Percentiles rank a stretch among this genome's conserved stretches.
These are phyloP conservation scores for Dolichomitus sp. DNA, from an alignment of 2,888 invertebrate species.

Conservation along the genomic window DNA sequence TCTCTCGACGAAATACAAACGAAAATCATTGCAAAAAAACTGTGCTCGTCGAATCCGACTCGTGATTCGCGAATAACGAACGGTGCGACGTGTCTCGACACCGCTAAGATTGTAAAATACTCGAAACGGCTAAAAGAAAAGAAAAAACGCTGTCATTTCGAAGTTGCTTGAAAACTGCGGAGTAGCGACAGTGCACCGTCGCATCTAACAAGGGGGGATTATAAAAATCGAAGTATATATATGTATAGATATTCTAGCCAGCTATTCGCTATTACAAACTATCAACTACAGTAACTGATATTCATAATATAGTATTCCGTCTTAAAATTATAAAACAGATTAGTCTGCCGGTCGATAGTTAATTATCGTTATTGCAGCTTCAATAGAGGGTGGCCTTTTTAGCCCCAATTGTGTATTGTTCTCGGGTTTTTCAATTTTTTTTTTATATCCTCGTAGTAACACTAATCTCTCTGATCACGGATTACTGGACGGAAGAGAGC, in stretches of 20 bases:
- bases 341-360: slow-evolving; percentile 79
- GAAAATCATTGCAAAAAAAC: slow-evolving; percentile 16
- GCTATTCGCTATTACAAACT: slow-evolving; percentile 82
- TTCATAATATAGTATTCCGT: slow-evolving; percentile 79
- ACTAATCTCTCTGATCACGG: slow-evolving; percentile 72
- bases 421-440: slow-evolving; percentile 31
- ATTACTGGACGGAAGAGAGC: slow-evolving; percentile 79
- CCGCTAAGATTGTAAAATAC: slow-evolving; percentile 4
- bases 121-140: slow-evolving; percentile 34
- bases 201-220: slow-evolving; percentile 78
- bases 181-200: slow-evolving; percentile 56
- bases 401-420: slow-evolving; percentile 55
- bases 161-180: slow-evolving; percentile 48
- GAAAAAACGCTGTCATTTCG: slow-evolving; percentile 16
- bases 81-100: slow-evolving; percentile 7
- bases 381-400: slow-evolving; percentile 63
- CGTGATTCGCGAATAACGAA: slow-evolving; percentile 34
- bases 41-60: slow-evolving; percentile 17
- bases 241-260: slow-evolving; percentile 79
- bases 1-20: neutral
- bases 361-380: slow-evolving; percentile 79
- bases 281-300: slow-evolving; percentile 80
- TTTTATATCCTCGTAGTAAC: slow-evolving; percentile 64
- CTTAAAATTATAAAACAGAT: slow-evolving; percentile 83
- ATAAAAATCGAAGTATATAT: slow-evolving; percentile 78